These are phyloP conservation scores for Danio rerio DNA, from an alignment of 2,113 vertebrate species.

Conservation along the genomic window DNA sequence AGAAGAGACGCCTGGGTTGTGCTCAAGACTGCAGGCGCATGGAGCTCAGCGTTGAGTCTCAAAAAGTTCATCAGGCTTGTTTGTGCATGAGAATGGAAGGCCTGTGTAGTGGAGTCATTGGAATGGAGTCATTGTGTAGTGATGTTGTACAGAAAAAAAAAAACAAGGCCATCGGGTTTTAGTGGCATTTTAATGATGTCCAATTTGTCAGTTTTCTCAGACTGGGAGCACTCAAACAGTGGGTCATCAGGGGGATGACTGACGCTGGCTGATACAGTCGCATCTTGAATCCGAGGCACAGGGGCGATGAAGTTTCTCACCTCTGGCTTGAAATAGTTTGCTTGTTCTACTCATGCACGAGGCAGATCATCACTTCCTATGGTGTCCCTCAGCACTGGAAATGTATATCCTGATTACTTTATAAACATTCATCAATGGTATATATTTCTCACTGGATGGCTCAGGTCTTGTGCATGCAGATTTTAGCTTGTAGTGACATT, in stretches of 20 bases:
- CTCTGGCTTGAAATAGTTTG: constrained; percentile 36
- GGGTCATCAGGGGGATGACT: neutral
- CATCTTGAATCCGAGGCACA: neutral
- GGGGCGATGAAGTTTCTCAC: constrained; percentile 44
- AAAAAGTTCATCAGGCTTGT: neutral
- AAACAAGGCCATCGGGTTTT: neutral
- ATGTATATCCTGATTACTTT: constrained; percentile 25
- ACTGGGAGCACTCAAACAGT: neutral
- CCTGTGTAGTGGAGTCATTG: constrained; percentile 21
- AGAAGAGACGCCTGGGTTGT: neutral
- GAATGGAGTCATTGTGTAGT: constrained; percentile 26
- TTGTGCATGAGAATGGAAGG: neutral
- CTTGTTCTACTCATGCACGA: constrained; percentile 2
- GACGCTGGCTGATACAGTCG: neutral
- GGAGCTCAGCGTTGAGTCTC: neutral
- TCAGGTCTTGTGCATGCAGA: neutral
- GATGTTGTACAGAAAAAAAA: neutral
- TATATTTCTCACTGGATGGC: neutral
- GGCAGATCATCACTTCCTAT: constrained; percentile 23
- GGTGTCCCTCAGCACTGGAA: constrained; percentile 25
- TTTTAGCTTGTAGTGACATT: neutral
- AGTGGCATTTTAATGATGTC: constrained; percentile 41
- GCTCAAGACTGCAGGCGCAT: neutral
- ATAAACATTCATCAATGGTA: constrained; percentile 35
- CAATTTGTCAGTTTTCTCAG: neutral